These are phyloP conservation scores for Heliconius himera DNA, from an alignment of 1,140 invertebrate species.

Conservation along the genomic window DNA sequence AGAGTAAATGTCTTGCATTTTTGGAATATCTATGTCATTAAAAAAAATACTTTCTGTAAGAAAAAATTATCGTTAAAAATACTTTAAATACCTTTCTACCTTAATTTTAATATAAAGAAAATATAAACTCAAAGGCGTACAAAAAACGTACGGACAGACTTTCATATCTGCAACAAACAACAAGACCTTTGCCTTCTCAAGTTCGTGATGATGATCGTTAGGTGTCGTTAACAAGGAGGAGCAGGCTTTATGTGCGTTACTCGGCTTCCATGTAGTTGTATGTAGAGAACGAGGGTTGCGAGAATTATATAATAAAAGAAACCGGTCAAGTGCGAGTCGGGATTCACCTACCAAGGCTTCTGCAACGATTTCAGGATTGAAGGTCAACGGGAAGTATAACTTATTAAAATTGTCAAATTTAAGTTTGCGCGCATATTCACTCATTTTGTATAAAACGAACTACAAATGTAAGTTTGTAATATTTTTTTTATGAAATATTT, in stretches of 20 bases:
- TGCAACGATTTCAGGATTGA: no score
- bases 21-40: no score
- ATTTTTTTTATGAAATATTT: not conserved
- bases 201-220: slow-evolving; percentile 17
- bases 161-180: slow-evolving; percentile 4
- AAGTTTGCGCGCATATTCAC: no score
- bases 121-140: not conserved
- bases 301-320: not conserved
- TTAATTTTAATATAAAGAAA: not conserved
- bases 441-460: no score
- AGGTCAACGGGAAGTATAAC: no score
- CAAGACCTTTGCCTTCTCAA: slow-evolving; percentile 21
- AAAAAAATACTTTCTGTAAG: no score
- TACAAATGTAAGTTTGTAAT: no score
- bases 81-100: not conserved
- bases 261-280: slow-evolving; percentile 30
- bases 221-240: slow-evolving; percentile 20
- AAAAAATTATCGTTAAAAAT: no score
- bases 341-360: no score
- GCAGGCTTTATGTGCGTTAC: slow-evolving; percentile 13
- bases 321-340: no score
- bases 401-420: no score
- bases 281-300: slow-evolving; percentile 25
- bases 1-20: no score
- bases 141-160: not conserved